A percentile compares a stretch with the other conserved stretches of the same genome.
Conservation (phyloP, 1,140 invertebrate species). For the Caenorhabditis latens region DNA sequence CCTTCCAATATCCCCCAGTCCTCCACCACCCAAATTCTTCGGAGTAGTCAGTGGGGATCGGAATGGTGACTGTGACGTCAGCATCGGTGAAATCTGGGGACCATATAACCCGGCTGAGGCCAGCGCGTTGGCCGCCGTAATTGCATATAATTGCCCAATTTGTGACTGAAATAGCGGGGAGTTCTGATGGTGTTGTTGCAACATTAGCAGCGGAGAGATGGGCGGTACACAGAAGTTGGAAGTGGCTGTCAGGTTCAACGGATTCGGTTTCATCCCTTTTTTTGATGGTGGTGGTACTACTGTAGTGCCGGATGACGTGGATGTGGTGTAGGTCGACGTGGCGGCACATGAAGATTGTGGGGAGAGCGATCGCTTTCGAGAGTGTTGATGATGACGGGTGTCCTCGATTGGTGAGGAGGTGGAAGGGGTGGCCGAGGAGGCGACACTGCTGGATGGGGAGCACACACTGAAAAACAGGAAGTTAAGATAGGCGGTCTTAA, state of each 20-base stretch:
- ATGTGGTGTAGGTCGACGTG: neutral
- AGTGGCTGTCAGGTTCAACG: constrained; percentile 28
- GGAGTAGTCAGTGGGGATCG: constrained; percentile 41
- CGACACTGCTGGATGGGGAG: constrained; percentile 3
- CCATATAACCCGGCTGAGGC: constrained; percentile 46
- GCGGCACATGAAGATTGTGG: neutral
- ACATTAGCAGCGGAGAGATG: constrained; percentile 45
- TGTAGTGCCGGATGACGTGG: constrained; percentile 25
- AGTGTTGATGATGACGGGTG: neutral
- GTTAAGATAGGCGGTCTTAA: too few relatives aligned
- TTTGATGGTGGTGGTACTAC: constrained; percentile 7
- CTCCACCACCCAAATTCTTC: constrained; percentile 35
- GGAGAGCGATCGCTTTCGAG: neutral
- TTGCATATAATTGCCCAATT: constrained; percentile 15
- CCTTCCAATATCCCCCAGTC: neutral
- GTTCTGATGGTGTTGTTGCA: constrained; percentile 40
- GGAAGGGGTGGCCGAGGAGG: constrained; percentile 14
- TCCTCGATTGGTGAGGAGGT: constrained; percentile 5
- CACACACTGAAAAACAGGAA: constrained; percentile 4
- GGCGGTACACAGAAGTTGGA: neutral
- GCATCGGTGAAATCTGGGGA: constrained; percentile 44
- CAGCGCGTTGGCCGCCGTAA: constrained; percentile 8
- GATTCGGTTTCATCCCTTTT: constrained; percentile 50
- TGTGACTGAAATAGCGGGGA: constrained; percentile 13
- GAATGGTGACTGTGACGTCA: constrained; percentile 42